phyloP scores from a whole-genome alignment of 2,888 invertebrate species.

The Gisinianus flammeolus region DNA sequence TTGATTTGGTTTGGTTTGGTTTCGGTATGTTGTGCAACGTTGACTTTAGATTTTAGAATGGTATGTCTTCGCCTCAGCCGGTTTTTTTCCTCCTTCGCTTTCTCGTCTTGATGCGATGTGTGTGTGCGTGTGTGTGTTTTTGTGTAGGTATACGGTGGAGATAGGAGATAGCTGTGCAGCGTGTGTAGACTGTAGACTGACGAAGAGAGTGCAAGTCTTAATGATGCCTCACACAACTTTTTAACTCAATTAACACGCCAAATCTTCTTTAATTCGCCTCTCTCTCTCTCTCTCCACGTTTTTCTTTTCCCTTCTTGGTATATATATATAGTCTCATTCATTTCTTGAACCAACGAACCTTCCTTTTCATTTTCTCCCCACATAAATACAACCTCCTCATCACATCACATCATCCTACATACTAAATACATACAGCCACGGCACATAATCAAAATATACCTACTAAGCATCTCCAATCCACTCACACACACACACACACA shows the following conservation, averaged over 20 bases:
- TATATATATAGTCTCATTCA: neutral
- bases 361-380: neutral
- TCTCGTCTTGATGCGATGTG: no score
- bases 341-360: neutral
- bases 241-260: constrained; percentile 49
- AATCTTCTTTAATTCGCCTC: constrained; percentile 42
- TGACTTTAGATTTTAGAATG: no score
- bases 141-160: no score
- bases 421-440: no score
- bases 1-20: neutral
- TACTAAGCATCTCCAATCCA: neutral
- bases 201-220: constrained; percentile 17
- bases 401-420: no score
- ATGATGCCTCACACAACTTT: constrained; percentile 44
- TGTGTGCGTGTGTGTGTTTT: no score
- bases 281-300: constrained; percentile 12
- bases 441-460: no score
- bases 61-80: no score
- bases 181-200: neutral
- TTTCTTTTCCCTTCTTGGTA: constrained; percentile 15
- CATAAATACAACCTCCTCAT: neutral
- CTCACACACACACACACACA: constrained; percentile 14
- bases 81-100: no score
- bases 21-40: no score
- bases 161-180: no score